phyloP scores from a whole-genome alignment of 2,888 invertebrate species.

The Tubulanus polymorphus region DNA sequence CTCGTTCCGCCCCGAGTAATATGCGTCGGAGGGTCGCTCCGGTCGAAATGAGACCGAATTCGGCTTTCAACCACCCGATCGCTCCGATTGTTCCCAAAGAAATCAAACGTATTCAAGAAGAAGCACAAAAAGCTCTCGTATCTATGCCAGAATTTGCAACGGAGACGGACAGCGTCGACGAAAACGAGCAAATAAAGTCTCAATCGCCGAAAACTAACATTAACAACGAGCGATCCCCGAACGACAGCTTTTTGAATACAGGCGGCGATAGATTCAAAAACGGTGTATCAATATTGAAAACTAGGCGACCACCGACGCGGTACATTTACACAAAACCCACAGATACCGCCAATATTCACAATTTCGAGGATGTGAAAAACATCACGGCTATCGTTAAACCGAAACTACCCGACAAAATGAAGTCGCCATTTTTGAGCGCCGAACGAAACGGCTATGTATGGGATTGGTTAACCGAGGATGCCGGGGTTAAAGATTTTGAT shows the following conservation, averaged over 20 bases:
- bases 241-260: background rate
- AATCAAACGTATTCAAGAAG: conserved; percentile 31
- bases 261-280: background rate
- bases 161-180: conserved; percentile 22
- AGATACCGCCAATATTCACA: conserved; percentile 5
- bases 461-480: conserved; percentile 42
- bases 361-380: conserved; percentile 8
- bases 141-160: conserved; percentile 30
- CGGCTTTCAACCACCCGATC: conserved; percentile 34
- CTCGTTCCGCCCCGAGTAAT: conserved; percentile 33
- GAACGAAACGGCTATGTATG: conserved; percentile 35
- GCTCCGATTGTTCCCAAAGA: conserved; percentile 35
- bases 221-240: background rate
- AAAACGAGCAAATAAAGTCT: background rate
- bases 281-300: background rate
- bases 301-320: background rate
- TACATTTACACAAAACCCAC: background rate
- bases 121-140: conserved; percentile 34
- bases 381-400: conserved; percentile 4
- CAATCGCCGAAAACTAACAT: background rate
- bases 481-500: conserved; percentile 35
- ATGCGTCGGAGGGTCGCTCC: conserved; percentile 20
- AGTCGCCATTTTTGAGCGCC: conserved; percentile 27
- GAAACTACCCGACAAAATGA: conserved; percentile 11
- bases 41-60: conserved; percentile 29